Evolutionary conservation across 2,113 vertebrate genomes (phyloP).

Genomic region (Daphoenositta chrysoptera): DNA sequence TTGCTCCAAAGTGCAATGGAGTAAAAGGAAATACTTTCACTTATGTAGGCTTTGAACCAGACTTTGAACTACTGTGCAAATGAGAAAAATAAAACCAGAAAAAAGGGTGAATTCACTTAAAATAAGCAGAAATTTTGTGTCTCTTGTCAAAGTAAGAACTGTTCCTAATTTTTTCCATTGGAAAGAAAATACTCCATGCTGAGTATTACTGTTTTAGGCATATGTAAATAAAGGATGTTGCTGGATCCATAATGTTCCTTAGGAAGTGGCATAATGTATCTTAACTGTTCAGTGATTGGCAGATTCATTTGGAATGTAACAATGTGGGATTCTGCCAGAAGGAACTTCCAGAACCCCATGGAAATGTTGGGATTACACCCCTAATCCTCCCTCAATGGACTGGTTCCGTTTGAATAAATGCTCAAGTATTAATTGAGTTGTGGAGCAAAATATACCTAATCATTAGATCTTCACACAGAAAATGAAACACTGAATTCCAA

Average conservation of each 20-base stretch:
- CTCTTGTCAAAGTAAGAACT: neutral
- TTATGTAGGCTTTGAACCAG: neutral
- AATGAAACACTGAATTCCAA: neutral
- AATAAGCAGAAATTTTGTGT: neutral
- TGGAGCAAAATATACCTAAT: neutral
- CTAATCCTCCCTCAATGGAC: neutral
- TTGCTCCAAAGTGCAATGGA: neutral
- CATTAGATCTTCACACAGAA: neutral
- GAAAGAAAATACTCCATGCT: neutral
- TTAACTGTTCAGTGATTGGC: neutral
- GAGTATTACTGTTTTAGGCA: neutral
- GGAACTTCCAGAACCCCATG: neutral
- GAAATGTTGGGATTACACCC: neutral
- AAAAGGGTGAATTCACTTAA: neutral
- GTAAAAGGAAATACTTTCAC: neutral
- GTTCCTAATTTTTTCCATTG: neutral
- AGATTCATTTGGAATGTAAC: neutral
- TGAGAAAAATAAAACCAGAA: neutral
- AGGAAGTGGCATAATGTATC: neutral
- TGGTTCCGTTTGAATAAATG: neutral
- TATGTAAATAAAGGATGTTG: neutral
- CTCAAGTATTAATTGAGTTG: neutral
- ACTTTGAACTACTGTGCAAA: neutral
- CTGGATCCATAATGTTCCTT: neutral
- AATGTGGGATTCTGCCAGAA: neutral